A percentile compares a stretch with the other conserved stretches of the same genome.
phyloP scores from a whole-genome alignment of 2,113 vertebrate genomes.

The Spheniscus mendiculus region DNA sequence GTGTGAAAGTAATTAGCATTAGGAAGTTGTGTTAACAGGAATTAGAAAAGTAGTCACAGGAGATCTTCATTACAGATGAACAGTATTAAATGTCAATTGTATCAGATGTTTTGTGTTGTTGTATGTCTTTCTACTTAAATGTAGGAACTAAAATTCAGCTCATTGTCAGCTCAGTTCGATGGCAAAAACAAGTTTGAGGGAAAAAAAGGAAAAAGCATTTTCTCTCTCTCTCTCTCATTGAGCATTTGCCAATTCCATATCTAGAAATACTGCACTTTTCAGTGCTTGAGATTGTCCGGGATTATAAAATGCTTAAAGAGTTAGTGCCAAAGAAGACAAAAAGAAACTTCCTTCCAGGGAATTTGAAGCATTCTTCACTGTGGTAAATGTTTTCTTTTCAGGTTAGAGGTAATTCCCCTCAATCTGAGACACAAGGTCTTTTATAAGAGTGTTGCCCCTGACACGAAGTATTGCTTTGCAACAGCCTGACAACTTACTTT shows the following conservation, averaged over 20 bases:
- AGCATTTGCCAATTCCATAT: neutral
- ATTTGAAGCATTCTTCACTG: neutral
- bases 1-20: neutral
- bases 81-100: neutral
- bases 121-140: neutral
- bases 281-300: neutral
- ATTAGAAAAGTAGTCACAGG: neutral
- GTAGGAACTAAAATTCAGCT: neutral
- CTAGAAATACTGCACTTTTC: neutral
- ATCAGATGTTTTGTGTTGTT: neutral
- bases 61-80: constrained; percentile 13
- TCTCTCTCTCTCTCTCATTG: neutral
- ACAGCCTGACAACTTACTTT: neutral
- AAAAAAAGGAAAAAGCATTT: rapidly evolving
- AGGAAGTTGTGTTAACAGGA: neutral
- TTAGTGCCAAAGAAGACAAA: neutral
- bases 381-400: neutral
- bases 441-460: rapidly evolving
- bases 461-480: neutral
- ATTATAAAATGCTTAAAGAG: neutral
- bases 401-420: neutral
- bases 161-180: neutral
- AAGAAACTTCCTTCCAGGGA: neutral
- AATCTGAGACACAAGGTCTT: neutral
- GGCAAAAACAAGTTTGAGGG: neutral